Evolutionary conservation across 2,797 vertebrate genomes (phyloP), one percentile per base, ranked within the genome.

Genomic region (Trematomus bernacchii): DNA sequence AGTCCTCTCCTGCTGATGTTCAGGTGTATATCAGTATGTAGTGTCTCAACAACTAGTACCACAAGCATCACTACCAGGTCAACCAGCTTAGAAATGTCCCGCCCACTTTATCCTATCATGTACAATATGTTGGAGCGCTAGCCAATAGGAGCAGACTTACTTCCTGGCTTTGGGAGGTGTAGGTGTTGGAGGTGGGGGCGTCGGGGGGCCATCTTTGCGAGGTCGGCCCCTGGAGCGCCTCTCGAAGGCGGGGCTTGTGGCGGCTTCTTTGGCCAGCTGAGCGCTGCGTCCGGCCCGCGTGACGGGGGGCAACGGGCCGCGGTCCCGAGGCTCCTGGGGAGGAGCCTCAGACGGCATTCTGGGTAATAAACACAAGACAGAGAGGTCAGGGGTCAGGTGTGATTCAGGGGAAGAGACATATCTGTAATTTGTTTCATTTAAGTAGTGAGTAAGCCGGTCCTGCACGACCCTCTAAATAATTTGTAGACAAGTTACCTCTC

Each of bases 321-420:
- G 94, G 93, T 96, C 95, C 88, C 93, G 93, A 84, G 94, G 94
- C 93, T 95, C 95, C 95, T 93, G 95, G 87, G 95, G 95, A 94
- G 94, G 95, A 93, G 97, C 95, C 96, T 97, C 97, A 94, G 97
- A 97, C 92, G 97, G 97, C 98, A 99, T 99, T 97, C 97, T 99
- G 94, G 58, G 72, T 62, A 62, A 80, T 79, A 74, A 66, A 33
- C 21, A 27, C 50, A 12, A 37, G 3, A 61, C 2, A 1, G n/a
- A 37, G 33, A 37, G 33, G 33, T 37, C 33, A 27, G 16, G 10
- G 16, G 3, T 73, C 23, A 73, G 48, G 33, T 9, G 33, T 37
- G 7, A 37, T 37, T 37, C 33, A 37, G 8, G 8, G 33, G 33
- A 4, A 37, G 33, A 37, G 33, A 37, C 33, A 37, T 1, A 37